Conservation (phyloP, 2,888 invertebrate species). For the Melanophora roralis region DNA sequence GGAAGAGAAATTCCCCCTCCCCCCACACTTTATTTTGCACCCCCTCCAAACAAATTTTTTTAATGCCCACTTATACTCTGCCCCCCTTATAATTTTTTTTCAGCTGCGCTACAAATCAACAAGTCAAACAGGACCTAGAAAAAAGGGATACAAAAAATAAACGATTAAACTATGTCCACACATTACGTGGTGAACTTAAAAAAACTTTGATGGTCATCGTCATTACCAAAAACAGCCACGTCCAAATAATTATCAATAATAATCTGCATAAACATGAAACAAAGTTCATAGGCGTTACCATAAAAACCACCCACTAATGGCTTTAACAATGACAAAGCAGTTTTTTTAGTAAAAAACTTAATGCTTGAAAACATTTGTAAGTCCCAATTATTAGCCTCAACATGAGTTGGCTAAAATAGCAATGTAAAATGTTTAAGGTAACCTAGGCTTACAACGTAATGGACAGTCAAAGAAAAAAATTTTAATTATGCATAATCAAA, state of each 20-base stretch:
- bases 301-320: conserved; percentile 60
- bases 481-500: conserved; percentile 54
- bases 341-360: conserved; percentile 7
- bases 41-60: too few relatives aligned
- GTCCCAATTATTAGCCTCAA: conserved; percentile 40
- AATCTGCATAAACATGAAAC: neutral
- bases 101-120: too few relatives aligned
- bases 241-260: neutral
- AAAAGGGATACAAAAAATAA: too few relatives aligned
- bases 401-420: conserved; percentile 45
- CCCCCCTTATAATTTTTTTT: too few relatives aligned
- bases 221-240: neutral
- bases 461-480: conserved; percentile 32
- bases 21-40: too few relatives aligned
- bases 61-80: too few relatives aligned
- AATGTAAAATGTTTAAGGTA: neutral
- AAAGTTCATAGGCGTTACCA: conserved; percentile 53
- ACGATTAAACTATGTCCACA: too few relatives aligned
- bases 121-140: conserved; percentile 43
- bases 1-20: too few relatives aligned
- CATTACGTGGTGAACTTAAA: too few relatives aligned
- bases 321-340: conserved; percentile 47
- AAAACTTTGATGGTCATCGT: conserved; percentile 36
- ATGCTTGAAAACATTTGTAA: conserved; percentile 8
- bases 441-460: neutral